These are phyloP conservation scores for Coregonus clupeaformis DNA, from an alignment of 2,113 vertebrate genomes.

Conservation along the genomic window DNA sequence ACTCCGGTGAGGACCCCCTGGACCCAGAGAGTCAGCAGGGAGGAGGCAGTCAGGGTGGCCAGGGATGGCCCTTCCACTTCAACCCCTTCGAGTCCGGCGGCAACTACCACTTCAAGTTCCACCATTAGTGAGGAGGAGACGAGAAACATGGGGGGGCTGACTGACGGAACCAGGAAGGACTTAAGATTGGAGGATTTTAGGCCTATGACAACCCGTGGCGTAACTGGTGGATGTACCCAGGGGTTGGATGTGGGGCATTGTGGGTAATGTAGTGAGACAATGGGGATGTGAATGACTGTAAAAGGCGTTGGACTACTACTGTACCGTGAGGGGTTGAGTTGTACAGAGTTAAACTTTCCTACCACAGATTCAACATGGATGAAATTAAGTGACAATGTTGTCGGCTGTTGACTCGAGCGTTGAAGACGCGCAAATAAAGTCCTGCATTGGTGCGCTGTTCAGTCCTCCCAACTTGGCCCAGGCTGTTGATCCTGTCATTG, in stretches of 20 bases:
- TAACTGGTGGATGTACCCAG: neutral
- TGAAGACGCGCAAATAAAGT: constrained; percentile 30
- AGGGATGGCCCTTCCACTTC: constrained; percentile 79
- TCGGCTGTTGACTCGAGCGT: neutral
- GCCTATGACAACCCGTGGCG: neutral
- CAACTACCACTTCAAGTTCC: constrained; percentile 84
- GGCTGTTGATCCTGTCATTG: constrained; percentile 2
- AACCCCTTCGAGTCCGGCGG: constrained; percentile 82
- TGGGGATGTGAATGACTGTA: too few species aligned
- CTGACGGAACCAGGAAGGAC: neutral
- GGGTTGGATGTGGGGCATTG: neutral
- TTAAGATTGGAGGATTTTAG: neutral
- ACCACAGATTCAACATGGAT: constrained; percentile 1
- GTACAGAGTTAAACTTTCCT: too few species aligned
- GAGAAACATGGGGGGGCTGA: neutral
- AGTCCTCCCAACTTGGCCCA: neutral
- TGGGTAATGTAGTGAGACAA: constrained; percentile 5
- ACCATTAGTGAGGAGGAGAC: constrained; percentile 68
- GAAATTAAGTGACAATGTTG: neutral
- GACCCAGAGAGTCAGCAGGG: constrained; percentile 83
- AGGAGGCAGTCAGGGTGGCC: constrained; percentile 60
- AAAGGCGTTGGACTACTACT: neutral
- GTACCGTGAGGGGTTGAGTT: neutral
- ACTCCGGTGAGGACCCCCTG: constrained; percentile 80
- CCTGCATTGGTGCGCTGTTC: constrained; percentile 6